These are phyloP conservation scores for Parthenolecanium corni DNA, from an alignment of 2,888 invertebrate genomes.

Conservation along the genomic window DNA sequence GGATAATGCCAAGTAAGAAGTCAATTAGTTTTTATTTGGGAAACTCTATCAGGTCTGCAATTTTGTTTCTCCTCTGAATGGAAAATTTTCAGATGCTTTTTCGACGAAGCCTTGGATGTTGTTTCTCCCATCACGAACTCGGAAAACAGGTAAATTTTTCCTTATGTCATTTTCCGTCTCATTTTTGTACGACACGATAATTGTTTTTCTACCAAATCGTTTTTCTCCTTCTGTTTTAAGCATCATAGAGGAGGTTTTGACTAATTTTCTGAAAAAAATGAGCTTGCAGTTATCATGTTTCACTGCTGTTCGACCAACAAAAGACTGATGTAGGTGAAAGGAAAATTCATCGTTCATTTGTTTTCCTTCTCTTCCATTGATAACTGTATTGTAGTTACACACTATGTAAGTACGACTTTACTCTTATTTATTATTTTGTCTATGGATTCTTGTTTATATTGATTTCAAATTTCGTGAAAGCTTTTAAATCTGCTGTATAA, in stretches of 20 bases:
- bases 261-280: conserved; percentile 16
- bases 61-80: conserved; percentile 12
- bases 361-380: no score
- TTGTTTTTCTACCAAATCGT: not conserved
- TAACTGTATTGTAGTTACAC: no score
- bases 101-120: conserved; percentile 68
- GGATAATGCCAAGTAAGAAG: conserved; percentile 51
- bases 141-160: conserved; percentile 25
- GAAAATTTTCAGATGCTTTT: conserved; percentile 51
- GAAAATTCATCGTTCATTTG: no score
- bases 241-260: conserved; percentile 7
- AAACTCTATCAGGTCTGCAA: not conserved
- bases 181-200: no score
- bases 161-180: not conserved
- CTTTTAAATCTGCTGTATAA: no score
- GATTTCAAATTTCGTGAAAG: no score
- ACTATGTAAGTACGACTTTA: no score
- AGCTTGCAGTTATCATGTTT: conserved; percentile 16
- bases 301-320: not conserved
- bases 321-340: no score
- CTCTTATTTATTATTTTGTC: no score
- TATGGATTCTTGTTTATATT: no score
- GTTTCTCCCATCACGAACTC: conserved; percentile 52
- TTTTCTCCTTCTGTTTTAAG: not conserved
- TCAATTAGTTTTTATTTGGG: not conserved